Evolutionary conservation across 2,797 vertebrate species (phyloP).

Genomic region (Sebastes oblongus): DNA sequence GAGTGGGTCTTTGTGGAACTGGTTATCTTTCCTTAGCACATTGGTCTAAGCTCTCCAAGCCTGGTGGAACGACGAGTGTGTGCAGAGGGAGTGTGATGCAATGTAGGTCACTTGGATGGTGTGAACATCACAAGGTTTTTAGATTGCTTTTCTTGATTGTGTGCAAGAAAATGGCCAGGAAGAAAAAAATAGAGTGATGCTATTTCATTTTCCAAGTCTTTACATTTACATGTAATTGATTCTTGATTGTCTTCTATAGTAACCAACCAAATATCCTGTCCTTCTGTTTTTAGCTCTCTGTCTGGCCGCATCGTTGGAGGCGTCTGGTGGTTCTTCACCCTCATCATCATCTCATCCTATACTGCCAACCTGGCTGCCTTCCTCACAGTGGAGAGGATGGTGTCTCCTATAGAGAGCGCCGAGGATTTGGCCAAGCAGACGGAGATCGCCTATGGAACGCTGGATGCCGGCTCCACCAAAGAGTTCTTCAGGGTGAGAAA

Average conservation of each 20-base stretch:
- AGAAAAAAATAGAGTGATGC: background rate
- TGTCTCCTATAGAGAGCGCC: constrained; percentile 98
- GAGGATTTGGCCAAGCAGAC: constrained; percentile 99
- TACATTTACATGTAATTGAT: background rate
- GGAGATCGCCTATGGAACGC: constrained; percentile 96
- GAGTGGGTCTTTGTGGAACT: constrained; percentile 70
- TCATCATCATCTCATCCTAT: constrained; percentile 99
- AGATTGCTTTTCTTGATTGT: constrained; percentile 60
- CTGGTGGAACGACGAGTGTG: constrained; percentile 54
- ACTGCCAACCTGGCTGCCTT: constrained; percentile 99
- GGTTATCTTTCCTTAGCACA: constrained; percentile 81
- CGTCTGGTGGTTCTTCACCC: constrained; percentile 99
- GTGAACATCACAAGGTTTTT: constrained; percentile 46
- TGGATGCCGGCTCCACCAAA: constrained; percentile 97
- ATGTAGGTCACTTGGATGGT: constrained; percentile 69
- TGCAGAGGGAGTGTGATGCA: constrained; percentile 61
- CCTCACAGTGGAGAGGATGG: constrained; percentile 99
- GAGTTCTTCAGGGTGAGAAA: constrained; percentile 96
- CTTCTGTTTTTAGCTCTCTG: constrained; percentile 86
- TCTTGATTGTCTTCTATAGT: background rate
- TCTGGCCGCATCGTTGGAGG: constrained; percentile 98
- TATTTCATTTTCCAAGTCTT: background rate
- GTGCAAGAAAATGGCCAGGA: constrained; percentile 9
- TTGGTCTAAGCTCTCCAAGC: constrained; percentile 71
- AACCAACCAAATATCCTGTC: background rate